Evolutionary conservation across 2,888 invertebrate genomes (phyloP).

Genomic region (Oscheius sp.): DNA sequence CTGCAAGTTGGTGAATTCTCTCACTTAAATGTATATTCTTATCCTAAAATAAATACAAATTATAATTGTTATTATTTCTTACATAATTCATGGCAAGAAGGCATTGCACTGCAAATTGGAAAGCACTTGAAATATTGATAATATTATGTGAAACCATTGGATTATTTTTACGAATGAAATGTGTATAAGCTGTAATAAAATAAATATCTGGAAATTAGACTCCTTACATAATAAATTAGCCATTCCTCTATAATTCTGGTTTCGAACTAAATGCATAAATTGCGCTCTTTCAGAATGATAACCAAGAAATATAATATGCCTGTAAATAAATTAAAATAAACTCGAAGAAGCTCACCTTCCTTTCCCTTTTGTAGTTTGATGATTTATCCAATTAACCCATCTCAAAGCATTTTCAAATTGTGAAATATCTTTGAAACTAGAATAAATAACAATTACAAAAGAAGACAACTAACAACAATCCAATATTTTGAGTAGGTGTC

Average conservation of each 20-base stretch:
- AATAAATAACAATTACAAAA: background rate
- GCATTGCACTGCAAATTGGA: background rate
- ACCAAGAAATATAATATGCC: background rate
- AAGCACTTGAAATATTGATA: background rate
- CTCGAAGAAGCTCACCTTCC: background rate
- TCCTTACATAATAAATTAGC: background rate
- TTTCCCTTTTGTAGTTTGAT: background rate
- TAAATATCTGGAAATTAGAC: too few species aligned
- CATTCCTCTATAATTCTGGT: background rate
- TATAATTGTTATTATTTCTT: background rate
- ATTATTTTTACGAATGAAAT: background rate
- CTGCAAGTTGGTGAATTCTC: background rate
- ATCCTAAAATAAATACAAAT: background rate
- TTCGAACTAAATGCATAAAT: background rate
- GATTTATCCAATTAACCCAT: background rate
- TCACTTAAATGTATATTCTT: background rate
- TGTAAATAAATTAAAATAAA: background rate
- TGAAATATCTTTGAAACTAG: constrained; percentile 1
- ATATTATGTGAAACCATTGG: background rate
- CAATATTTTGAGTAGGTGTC: background rate
- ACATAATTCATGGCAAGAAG: background rate
- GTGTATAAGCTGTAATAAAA: background rate
- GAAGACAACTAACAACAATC: too few species aligned
- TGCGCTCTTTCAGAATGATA: background rate
- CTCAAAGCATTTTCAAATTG: background rate